phyloP scores from a whole-genome alignment of 1,140 invertebrate genomes.

The Caenorhabditis elegans region WBcel235 BX284606.5:3329501-3330000 shows the following conservation, averaged over 20 bases:
- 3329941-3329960: neutral
- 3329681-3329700: no score
- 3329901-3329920: conserved; percentile 20
- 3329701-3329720: no score
- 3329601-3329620: neutral
- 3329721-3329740: conserved; percentile 13
- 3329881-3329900: conserved; percentile 11
- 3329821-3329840: conserved; percentile 28
- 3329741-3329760: neutral
- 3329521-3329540: neutral
- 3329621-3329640: neutral
- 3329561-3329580: conserved; percentile 26
- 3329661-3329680: conserved; percentile 4
- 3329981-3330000: conserved; percentile 7
- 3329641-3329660: neutral
- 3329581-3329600: neutral
- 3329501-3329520: conserved; percentile 10
- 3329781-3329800: conserved; percentile 24
- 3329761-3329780: conserved; percentile 22
- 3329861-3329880: neutral
- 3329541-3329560: no score
- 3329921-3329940: conserved; percentile 12
- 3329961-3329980: neutral
- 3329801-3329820: conserved; percentile 15
- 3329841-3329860: neutral